phyloP scores from a whole-genome alignment of 2,888 invertebrate species.

The Andrena trimmerana region DNA sequence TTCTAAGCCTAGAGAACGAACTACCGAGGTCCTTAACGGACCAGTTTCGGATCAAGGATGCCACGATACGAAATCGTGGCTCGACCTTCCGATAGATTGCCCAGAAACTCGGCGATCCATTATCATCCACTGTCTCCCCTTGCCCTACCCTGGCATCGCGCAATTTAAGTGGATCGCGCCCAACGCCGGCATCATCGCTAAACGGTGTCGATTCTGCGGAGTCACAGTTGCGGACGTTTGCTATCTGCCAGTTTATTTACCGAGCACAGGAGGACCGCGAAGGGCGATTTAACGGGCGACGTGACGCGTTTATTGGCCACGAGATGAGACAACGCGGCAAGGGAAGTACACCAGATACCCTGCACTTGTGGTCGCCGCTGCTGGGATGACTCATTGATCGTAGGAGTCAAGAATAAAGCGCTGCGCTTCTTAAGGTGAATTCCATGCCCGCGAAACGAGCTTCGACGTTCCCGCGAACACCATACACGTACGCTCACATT shows the following conservation, averaged over 20 bases:
- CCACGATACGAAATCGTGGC: background rate
- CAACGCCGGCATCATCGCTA: conserved; percentile 2
- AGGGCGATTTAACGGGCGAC: conserved; percentile 13
- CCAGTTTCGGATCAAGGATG: background rate
- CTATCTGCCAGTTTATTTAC: conserved; percentile 1
- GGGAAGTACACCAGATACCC: background rate
- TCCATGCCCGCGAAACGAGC: background rate
- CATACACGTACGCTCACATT: background rate
- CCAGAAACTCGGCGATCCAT: background rate
- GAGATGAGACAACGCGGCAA: conserved; percentile 8
- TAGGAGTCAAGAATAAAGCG: background rate
- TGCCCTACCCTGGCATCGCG: background rate
- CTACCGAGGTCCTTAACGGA: background rate
- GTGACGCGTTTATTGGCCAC: conserved; percentile 2
- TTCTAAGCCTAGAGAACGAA: background rate
- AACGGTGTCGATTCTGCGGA: conserved; percentile 20
- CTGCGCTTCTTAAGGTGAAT: background rate
- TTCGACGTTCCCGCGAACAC: background rate
- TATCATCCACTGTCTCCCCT: background rate
- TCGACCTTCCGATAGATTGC: background rate
- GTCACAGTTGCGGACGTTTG: background rate
- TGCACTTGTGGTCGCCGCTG: background rate
- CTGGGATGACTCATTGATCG: conserved; percentile 5
- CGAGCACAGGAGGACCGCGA: background rate
- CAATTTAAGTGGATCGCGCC: background rate